phyloP scores from a whole-genome alignment of 2,797 vertebrate genomes.

The Oceanodroma leucorhoa region DNA sequence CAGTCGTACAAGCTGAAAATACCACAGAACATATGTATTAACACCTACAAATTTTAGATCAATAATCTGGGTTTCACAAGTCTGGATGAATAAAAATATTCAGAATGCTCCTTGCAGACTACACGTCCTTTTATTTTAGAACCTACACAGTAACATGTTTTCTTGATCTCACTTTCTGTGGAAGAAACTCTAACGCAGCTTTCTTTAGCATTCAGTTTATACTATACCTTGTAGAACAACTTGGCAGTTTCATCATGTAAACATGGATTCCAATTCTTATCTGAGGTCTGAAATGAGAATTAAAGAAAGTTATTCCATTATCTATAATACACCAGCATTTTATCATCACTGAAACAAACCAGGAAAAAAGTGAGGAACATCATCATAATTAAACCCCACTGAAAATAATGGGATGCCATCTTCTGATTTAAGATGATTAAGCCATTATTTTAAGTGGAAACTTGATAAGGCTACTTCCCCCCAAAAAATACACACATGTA shows the following conservation, averaged over 20 bases:
- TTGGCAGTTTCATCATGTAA: slow-evolving; percentile 91
- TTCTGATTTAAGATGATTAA: background rate
- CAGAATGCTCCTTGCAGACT: background rate
- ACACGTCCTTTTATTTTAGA: background rate
- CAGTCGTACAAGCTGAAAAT: slow-evolving; percentile 87
- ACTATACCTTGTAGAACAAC: slow-evolving; percentile 91
- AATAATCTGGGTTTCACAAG: background rate
- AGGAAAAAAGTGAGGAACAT: background rate
- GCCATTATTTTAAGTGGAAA: background rate
- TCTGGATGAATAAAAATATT: background rate
- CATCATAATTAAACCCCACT: background rate
- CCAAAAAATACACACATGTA: fast-evolving
- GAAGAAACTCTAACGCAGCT: background rate
- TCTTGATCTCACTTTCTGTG: background rate
- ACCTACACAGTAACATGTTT: background rate
- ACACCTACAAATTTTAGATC: background rate
- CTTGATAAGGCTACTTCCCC: background rate
- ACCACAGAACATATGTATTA: background rate
- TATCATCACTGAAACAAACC: background rate
- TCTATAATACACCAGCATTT: background rate
- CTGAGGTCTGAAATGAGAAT: slow-evolving; percentile 83
- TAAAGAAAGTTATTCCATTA: background rate
- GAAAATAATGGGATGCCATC: background rate
- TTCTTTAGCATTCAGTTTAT: background rate
- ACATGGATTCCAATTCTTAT: slow-evolving; percentile 92